A percentile compares a stretch with the other conserved stretches of the same genome.
phyloP scores from a whole-genome alignment of 2,113 vertebrate genomes.

The Hippocampus abdominalis region DNA sequence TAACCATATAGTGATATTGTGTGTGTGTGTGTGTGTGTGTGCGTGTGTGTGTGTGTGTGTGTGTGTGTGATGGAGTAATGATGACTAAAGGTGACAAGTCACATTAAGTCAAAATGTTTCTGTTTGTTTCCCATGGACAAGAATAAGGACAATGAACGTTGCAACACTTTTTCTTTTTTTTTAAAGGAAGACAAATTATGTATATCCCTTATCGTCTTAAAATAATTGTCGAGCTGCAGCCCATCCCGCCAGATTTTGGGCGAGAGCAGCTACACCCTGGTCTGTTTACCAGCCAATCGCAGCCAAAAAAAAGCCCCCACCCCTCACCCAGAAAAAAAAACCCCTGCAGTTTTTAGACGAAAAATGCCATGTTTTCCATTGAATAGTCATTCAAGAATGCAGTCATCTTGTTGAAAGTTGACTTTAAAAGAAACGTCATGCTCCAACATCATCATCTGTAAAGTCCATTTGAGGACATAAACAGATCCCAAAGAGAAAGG shows the following conservation, averaged over 20 bases:
- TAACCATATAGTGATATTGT: no score
- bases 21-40: no score
- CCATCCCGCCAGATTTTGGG: neutral
- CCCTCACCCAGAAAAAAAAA: neutral
- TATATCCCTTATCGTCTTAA: neutral
- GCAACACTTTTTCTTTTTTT: neutral
- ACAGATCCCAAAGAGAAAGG: slow-evolving; percentile 7
- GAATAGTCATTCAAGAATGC: neutral
- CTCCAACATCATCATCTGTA: neutral
- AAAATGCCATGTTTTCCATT: neutral
- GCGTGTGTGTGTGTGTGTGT: no score
- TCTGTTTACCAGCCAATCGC: neutral
- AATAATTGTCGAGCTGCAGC: neutral
- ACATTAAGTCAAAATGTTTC: no score
- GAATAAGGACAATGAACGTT: no score
- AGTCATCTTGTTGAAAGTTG: neutral
- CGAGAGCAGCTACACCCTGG: neutral
- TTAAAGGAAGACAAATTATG: neutral
- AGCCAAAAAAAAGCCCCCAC: neutral
- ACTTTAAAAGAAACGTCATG: neutral
- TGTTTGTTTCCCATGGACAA: no score
- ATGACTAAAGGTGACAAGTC: no score
- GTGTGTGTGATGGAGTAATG: no score
- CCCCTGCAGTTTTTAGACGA: neutral
- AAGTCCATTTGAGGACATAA: slow-evolving; percentile 3